phyloP scores from a whole-genome alignment of 2,797 vertebrate genomes.

The Alcedo atthis region DNA sequence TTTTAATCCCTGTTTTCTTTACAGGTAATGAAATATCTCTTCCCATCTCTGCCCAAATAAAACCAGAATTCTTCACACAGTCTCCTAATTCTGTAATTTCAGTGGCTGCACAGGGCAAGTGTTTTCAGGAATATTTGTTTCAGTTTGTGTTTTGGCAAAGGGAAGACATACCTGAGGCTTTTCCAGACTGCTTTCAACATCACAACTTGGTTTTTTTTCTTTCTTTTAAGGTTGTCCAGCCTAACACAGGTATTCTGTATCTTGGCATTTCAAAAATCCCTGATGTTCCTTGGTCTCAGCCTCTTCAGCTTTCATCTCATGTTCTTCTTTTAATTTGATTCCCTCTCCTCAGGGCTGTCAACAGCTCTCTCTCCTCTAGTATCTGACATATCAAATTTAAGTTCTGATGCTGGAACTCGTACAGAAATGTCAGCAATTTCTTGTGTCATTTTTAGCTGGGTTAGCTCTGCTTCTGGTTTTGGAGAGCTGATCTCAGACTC shows the following conservation, averaged over 20 bases:
- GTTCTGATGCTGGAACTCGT: not conserved
- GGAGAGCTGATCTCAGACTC: not conserved
- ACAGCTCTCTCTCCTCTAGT: not conserved
- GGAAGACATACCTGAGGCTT: not conserved
- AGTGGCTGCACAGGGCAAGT: not conserved
- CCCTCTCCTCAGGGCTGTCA: not conserved
- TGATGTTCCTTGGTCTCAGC: not conserved
- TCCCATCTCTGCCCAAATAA: not conserved
- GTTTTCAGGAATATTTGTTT: not conserved
- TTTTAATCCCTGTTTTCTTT: not conserved
- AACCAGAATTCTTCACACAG: not conserved
- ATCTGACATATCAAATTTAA: not conserved
- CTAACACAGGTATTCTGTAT: not conserved
- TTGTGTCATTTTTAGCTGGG: not conserved
- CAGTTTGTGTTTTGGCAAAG: not conserved
- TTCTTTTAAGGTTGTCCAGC: not conserved
- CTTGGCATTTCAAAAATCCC: not conserved
- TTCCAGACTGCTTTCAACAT: not conserved
- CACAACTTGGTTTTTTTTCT: not conserved
- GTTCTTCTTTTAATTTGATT: not conserved
- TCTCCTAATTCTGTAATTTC: not conserved
- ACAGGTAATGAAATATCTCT: not conserved
- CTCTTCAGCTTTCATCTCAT: not conserved
- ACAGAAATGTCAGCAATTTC: slow-evolving; percentile 9
- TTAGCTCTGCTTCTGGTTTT: not conserved